These are phyloP conservation scores for Eublepharis macularius DNA, from an alignment of 2,113 vertebrate genomes.

Conservation along the genomic window DNA sequence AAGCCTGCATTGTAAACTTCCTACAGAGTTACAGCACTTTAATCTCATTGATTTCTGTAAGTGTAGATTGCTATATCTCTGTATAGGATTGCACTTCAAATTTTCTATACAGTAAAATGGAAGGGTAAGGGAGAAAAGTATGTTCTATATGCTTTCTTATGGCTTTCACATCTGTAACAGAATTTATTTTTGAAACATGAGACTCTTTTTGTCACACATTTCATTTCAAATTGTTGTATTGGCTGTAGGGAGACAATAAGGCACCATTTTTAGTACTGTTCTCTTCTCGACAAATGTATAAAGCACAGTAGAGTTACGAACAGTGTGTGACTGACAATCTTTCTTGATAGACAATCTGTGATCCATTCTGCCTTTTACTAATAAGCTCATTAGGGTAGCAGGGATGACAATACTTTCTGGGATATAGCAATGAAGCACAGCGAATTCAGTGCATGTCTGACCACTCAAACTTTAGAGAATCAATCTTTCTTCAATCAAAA, in stretches of 20 bases:
- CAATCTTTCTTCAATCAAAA: constrained; percentile 82
- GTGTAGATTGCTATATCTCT: too few species aligned
- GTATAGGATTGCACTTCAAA: too few species aligned
- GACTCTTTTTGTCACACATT: constrained; percentile 52
- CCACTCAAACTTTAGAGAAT: constrained; percentile 78
- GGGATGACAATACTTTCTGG: constrained; percentile 71
- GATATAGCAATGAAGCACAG: constrained; percentile 73
- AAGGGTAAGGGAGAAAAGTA: constrained; percentile 51
- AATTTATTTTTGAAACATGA: constrained; percentile 44
- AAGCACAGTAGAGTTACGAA: constrained; percentile 74
- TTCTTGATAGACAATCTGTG: constrained; percentile 78
- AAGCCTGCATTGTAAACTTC: too few species aligned
- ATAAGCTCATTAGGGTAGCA: constrained; percentile 81
- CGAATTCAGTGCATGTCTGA: constrained; percentile 79
- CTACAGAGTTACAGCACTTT: too few species aligned
- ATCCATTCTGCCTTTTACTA: constrained; percentile 81
- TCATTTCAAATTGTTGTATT: constrained; percentile 61
- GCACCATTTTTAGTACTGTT: constrained; percentile 58
- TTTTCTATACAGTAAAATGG: background rate
- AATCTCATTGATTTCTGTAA: too few species aligned
- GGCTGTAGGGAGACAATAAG: constrained; percentile 58
- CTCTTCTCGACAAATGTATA: constrained; percentile 63
- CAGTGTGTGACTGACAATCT: constrained; percentile 78
- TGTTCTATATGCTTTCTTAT: constrained; percentile 63
- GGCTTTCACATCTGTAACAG: constrained; percentile 60